Base-by-base conservation (phyloP, 2,797 vertebrate genomes). In the Basileuterus tristriatus region DNA sequence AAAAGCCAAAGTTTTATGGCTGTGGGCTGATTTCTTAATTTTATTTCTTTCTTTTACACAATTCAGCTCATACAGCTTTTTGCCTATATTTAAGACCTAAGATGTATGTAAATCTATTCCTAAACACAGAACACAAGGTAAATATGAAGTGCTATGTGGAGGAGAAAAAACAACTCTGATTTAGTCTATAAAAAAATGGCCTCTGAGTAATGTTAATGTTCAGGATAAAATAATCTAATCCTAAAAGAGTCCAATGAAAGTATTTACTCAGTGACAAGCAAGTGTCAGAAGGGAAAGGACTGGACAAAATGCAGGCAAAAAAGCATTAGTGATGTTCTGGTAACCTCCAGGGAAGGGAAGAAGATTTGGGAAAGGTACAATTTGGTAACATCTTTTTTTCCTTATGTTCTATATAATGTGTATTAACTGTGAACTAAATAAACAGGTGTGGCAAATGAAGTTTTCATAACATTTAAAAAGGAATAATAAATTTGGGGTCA, bases 1-100 rank as follows among this genome's bases (percentile, higher is more conserved):
- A 90, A 95, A 88, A 93, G 62, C 21, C 77, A 69, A n/a, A 79
- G 52, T 84, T 83, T 91, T 79, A 87, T 47, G 29, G 39, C 39
- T 90, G n/a, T 26, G 27, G 44, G 60, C 34, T n/a, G 52, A 88
- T 56, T 88, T 90, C 21, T 76, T 76, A 1, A 7, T 32, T 90
- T 84, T 43, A 70, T 70, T 91, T 91, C n/a, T 39, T 75, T 81
- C 49, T 75, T 86, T 78, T 60, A 15, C 4, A 44, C 0, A 0
- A 62, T 94, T 68, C 59, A 84, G 80, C 22, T 76, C 60, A 78
- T 29, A 76, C 2, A 94, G 64, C 32, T 74, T 86, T 94, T 79
- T 90, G 22, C 17, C 53, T 63, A 47, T 23, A 78, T 87, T 64
- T 62, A 60, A 87, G 34, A 60, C 27, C 19, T 70, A 47, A 58